phyloP scores from a whole-genome alignment of 2,113 vertebrate species.

The Halichoeres trimaculatus region DNA sequence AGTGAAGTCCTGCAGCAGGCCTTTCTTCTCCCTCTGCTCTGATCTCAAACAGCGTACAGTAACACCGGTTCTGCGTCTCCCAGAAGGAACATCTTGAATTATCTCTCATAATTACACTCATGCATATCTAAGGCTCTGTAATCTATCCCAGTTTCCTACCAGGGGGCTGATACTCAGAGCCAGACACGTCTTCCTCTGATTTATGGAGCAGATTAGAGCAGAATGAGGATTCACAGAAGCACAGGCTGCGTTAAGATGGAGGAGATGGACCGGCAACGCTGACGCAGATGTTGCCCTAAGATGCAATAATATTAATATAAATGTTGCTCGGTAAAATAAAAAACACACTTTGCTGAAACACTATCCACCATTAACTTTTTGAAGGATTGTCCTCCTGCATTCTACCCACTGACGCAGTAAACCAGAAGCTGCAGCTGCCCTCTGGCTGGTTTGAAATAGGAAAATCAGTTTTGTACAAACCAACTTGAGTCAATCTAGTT shows the following conservation, averaged over 20 bases:
- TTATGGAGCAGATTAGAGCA: constrained; percentile 54
- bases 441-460: too few species aligned
- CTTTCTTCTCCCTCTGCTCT: not conserved
- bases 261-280: constrained; percentile 17
- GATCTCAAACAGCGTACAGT: not conserved
- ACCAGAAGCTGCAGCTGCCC: too few species aligned
- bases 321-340: not conserved
- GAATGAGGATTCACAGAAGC: constrained; percentile 40
- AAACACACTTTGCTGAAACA: too few species aligned
- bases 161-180: constrained; percentile 37
- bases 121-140: constrained; percentile 32
- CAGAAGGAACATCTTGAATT: constrained; percentile 46
- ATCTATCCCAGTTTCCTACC: constrained; percentile 38
- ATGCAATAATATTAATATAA: not conserved
- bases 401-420: too few species aligned
- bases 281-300: constrained; percentile 25
- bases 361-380: too few species aligned
- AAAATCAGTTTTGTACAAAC: too few species aligned
- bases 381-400: too few species aligned
- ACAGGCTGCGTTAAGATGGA: constrained; percentile 4
- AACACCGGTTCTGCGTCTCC: constrained; percentile 17
- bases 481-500: too few species aligned
- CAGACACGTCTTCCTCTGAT: constrained; percentile 49
- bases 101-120: constrained; percentile 46
- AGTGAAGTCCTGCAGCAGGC: not conserved